Evolutionary conservation across 2,888 invertebrate genomes (phyloP).

Genomic region (Anagyrus pseudococci): DNA sequence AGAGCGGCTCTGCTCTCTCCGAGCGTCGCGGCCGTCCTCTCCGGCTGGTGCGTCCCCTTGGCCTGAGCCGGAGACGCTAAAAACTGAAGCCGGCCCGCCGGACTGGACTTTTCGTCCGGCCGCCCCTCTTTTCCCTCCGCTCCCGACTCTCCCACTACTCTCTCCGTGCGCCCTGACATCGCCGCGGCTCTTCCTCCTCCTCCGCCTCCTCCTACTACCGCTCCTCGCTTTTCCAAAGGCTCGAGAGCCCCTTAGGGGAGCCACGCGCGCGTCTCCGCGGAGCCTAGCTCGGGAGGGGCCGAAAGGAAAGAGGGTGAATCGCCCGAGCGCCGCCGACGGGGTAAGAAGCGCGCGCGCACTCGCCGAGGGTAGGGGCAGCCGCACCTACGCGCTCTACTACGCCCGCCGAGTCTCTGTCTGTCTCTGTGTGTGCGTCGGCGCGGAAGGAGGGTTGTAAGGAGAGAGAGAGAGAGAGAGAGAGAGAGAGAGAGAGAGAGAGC

Average conservation of each 20-base stretch:
- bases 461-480: too few relatives aligned
- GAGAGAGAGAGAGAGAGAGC: too few relatives aligned
- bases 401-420: background rate
- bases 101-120: conserved; percentile 39
- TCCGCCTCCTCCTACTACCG: conserved; percentile 8
- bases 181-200: conserved; percentile 1
- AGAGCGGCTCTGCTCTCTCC: conserved; percentile 2
- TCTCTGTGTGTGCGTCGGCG: conserved; percentile 39
- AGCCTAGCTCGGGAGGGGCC: conserved; percentile 4
- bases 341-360: conserved; percentile 28
- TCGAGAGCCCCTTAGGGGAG: too few relatives aligned
- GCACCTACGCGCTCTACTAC: conserved; percentile 17
- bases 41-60: conserved; percentile 15
- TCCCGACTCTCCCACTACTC: conserved; percentile 15
- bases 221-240: too few relatives aligned
- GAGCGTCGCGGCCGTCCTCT: conserved; percentile 26
- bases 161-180: background rate
- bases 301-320: conserved; percentile 25
- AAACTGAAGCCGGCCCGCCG: conserved; percentile 40
- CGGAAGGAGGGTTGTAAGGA: conserved; percentile 49
- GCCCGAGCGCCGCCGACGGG: conserved; percentile 28
- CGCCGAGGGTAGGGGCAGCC: conserved; percentile 43
- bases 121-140: conserved; percentile 30
- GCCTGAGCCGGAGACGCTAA: conserved; percentile 37
- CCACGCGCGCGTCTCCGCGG: background rate